A percentile compares a stretch with the other conserved stretches of the same genome.
These are phyloP conservation scores for Bombus haemorrhoidalis DNA, from an alignment of 1,140 invertebrate species.

Conservation along the genomic window DNA sequence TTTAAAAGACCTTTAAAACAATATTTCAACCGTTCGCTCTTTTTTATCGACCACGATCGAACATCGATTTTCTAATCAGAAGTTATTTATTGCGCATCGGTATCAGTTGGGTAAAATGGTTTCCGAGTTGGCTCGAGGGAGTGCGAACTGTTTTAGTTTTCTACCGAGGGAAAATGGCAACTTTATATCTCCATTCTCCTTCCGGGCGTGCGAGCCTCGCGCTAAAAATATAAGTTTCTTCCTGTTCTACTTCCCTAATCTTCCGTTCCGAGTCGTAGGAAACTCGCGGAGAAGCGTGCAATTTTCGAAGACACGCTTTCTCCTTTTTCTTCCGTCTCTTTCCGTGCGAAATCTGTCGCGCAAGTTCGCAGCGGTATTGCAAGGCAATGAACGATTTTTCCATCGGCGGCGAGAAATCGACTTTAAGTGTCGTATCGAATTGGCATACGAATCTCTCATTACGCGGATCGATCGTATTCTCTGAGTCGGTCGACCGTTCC, in stretches of 20 bases:
- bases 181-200: constrained; percentile 20
- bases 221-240: constrained; percentile 31
- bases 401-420: background rate
- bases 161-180: constrained; percentile 13
- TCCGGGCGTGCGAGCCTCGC: background rate
- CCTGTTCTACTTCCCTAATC: constrained; percentile 23
- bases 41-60: too few species aligned
- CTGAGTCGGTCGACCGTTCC: background rate
- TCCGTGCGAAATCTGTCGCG: too few species aligned
- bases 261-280: constrained; percentile 1
- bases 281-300: background rate
- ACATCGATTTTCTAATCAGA: constrained; percentile 24
- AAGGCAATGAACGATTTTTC: constrained; percentile 6
- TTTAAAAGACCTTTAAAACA: too few species aligned
- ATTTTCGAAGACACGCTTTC: background rate
- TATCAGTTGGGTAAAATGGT: too few species aligned
- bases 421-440: constrained; percentile 30
- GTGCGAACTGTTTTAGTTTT: constrained; percentile 1
- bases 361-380: background rate
- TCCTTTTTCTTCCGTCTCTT: too few species aligned
- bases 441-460: constrained; percentile 44
- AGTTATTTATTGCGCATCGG: background rate
- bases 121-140: too few species aligned
- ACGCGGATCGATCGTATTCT: background rate
- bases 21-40: too few species aligned